Conservation (phyloP, 2,888 invertebrate genomes). For the Anaspis maculata region DNA sequence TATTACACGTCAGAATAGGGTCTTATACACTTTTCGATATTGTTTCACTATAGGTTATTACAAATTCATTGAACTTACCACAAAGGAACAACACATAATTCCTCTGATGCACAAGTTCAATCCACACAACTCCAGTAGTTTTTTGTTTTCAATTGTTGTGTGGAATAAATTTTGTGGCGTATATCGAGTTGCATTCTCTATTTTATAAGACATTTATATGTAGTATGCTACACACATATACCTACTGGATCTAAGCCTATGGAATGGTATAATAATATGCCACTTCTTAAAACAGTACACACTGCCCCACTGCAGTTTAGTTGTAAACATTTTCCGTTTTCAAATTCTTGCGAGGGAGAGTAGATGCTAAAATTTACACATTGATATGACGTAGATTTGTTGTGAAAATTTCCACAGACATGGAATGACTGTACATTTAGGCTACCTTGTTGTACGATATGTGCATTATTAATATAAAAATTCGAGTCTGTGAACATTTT, state of each 20-base stretch:
- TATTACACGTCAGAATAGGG: constrained; percentile 44
- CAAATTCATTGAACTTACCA: constrained; percentile 13
- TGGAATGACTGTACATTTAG: constrained; percentile 12
- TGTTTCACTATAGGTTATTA: constrained; percentile 18
- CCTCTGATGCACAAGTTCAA: no score
- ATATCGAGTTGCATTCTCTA: constrained; percentile 14
- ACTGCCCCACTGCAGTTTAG: no score
- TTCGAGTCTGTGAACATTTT: constrained; percentile 21
- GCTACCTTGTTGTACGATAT: constrained; percentile 30
- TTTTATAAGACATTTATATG: constrained; percentile 27
- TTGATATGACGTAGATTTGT: constrained; percentile 28
- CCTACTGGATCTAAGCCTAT: constrained; percentile 26
- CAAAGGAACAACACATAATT: no score
- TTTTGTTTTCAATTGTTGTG: no score
- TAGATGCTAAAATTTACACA: constrained; percentile 21
- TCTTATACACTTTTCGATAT: constrained; percentile 28
- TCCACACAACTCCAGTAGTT: no score
- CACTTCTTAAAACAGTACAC: no score
- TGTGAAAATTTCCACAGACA: constrained; percentile 24
- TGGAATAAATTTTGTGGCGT: constrained; percentile 15
- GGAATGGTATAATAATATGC: constrained; percentile 17
- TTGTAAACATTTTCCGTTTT: constrained; percentile 8
- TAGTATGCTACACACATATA: constrained; percentile 38
- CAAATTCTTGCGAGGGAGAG: no score
- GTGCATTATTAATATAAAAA: constrained; percentile 26